phyloP scores from a whole-genome alignment of 2,797 vertebrate species.

The Melanotaenia pygmaea region DNA sequence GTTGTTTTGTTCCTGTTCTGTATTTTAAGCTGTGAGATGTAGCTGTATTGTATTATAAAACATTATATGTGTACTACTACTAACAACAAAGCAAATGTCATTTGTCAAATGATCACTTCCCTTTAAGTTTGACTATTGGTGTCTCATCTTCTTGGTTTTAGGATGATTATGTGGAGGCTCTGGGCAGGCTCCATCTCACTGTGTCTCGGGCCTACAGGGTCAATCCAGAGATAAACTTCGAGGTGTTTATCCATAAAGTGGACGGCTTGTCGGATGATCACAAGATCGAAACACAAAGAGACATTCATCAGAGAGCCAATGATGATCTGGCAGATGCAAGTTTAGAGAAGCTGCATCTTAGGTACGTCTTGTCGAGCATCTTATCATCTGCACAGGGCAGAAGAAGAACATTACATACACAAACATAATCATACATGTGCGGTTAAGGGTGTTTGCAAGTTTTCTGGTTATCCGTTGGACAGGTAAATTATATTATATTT shows the following conservation, averaged over 20 bases:
- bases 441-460: not conserved
- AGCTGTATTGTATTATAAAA: not conserved
- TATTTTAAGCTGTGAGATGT: not conserved
- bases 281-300: conserved; percentile 99
- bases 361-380: conserved; percentile 77
- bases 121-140: not conserved
- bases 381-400: not conserved
- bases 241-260: conserved; percentile 99
- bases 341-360: conserved; percentile 98
- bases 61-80: not conserved
- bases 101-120: too few relatives aligned
- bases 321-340: conserved; percentile 97
- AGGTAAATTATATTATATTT: not conserved
- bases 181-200: conserved; percentile 95
- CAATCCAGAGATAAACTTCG: conserved; percentile 99
- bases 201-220: conserved; percentile 98
- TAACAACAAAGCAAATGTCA: too few relatives aligned
- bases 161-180: conserved; percentile 99
- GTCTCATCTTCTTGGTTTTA: conserved; percentile 52
- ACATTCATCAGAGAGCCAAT: conserved; percentile 99
- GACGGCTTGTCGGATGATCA: conserved; percentile 99
- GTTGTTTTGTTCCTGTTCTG: not conserved
- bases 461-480: not conserved
- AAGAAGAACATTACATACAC: not conserved
- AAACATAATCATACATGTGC: not conserved